phyloP scores from a whole-genome alignment of 2,888 invertebrate species.

The Ormyrus labotus region DNA sequence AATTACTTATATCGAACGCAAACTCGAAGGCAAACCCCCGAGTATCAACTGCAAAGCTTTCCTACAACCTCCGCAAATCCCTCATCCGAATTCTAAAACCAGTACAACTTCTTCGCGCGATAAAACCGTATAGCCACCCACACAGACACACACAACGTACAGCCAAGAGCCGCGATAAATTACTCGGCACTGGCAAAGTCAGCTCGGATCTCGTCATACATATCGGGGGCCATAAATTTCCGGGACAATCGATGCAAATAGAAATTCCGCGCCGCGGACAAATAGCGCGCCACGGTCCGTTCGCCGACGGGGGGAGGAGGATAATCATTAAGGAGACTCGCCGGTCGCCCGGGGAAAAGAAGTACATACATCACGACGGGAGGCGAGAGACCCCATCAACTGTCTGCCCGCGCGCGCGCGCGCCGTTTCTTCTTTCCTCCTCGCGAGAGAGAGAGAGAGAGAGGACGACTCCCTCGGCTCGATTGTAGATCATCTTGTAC shows the following conservation, averaged over 20 bases:
- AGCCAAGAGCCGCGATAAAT: background rate
- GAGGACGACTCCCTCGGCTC: slow-evolving; percentile 33
- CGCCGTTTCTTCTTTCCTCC: slow-evolving; percentile 17
- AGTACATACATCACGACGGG: slow-evolving; percentile 58
- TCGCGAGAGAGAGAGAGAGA: too few relatives aligned
- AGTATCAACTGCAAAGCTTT: background rate
- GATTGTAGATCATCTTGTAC: slow-evolving; percentile 39
- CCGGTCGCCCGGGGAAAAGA: slow-evolving; percentile 14
- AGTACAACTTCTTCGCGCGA: background rate
- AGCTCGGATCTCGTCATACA: background rate
- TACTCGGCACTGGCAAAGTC: background rate
- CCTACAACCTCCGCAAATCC: background rate
- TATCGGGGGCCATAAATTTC: too few relatives aligned
- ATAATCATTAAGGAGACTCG: slow-evolving; percentile 62
- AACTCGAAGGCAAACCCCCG: background rate
- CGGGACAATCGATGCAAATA: background rate
- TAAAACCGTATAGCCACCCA: too few relatives aligned
- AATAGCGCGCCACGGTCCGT: slow-evolving; percentile 1
- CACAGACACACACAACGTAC: too few relatives aligned
- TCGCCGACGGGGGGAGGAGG: slow-evolving; percentile 33
- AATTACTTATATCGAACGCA: background rate
- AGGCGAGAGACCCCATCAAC: slow-evolving; percentile 60
- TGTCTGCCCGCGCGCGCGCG: slow-evolving; percentile 41
- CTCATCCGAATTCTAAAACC: slow-evolving; percentile 7
- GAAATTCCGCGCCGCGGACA: background rate